Conservation (phyloP, 2,113 vertebrate species). For the Oreamnos americanus region DNA sequence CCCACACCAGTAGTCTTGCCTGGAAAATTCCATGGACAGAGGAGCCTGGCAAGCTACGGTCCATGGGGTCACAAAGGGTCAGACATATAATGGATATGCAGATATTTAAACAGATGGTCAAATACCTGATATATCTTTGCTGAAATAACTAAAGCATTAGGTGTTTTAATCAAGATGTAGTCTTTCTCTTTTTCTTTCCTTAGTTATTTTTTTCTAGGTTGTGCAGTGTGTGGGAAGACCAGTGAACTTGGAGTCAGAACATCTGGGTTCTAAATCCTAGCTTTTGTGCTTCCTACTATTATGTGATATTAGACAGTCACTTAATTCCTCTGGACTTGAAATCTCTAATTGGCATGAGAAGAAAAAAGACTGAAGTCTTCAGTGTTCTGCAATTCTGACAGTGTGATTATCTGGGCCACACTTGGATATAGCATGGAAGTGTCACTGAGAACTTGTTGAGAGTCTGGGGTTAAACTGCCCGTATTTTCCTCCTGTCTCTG, state of each 20-base stretch:
- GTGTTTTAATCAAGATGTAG: not conserved
- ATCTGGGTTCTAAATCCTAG: not conserved
- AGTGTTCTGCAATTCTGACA: not conserved
- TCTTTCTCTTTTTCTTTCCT: not conserved
- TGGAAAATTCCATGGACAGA: not conserved
- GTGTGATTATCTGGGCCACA: not conserved
- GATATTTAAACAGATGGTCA: not conserved
- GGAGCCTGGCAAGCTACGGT: not conserved
- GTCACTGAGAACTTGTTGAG: not conserved
- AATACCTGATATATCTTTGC: not conserved
- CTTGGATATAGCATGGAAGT: not conserved
- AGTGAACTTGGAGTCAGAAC: not conserved
- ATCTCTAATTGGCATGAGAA: not conserved
- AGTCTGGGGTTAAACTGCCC: not conserved
- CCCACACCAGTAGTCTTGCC: not conserved
- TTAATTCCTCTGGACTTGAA: not conserved
- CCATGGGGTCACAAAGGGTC: not conserved
- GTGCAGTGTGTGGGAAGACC: not conserved
- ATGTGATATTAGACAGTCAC: not conserved
- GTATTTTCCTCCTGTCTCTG: not conserved
- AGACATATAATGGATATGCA: not conserved
- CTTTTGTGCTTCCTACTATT: not conserved
- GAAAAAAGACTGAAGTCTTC: not conserved
- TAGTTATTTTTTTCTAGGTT: not conserved
- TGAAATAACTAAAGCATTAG: conserved; percentile 9